Conservation (phyloP, 2,888 invertebrate species). For the Drosophila multiciliata region DNA sequence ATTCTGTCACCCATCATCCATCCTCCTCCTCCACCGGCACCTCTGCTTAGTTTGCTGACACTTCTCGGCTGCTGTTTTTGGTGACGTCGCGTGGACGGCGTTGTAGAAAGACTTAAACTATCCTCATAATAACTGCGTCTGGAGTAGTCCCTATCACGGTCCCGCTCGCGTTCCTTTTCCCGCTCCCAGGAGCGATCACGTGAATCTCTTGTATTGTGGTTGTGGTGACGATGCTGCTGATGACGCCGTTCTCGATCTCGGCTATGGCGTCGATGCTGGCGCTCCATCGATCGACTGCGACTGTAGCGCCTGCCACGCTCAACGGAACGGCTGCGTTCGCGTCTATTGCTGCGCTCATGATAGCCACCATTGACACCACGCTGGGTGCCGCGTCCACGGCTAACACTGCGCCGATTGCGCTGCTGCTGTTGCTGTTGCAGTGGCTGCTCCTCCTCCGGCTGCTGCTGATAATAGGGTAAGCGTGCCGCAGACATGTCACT, state of each 20-base stretch:
- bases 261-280: constrained; percentile 47
- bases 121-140: constrained; percentile 51
- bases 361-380: constrained; percentile 32
- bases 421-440: constrained; percentile 28
- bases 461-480: constrained; percentile 73
- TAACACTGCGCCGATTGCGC: constrained; percentile 22
- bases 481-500: constrained; percentile 67
- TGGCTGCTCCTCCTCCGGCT: constrained; percentile 24
- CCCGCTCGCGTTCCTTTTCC: constrained; percentile 38
- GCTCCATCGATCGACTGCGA: constrained; percentile 57
- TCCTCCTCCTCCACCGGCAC: background rate
- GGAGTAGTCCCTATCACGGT: constrained; percentile 47
- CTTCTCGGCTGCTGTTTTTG: constrained; percentile 9
- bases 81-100: constrained; percentile 32
- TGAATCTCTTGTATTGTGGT: constrained; percentile 40
- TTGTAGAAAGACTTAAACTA: constrained; percentile 44
- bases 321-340: constrained; percentile 62
- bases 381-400: constrained; percentile 8
- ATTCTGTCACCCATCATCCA: background rate
- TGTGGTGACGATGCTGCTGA: constrained; percentile 40
- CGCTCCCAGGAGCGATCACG: constrained; percentile 56
- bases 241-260: constrained; percentile 40
- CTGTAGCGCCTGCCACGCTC: constrained; percentile 52
- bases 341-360: constrained; percentile 29
- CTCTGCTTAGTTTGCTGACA: background rate